Evolutionary conservation across 2,113 vertebrate species (phyloP).

Genomic region (Dinomys branickii): DNA sequence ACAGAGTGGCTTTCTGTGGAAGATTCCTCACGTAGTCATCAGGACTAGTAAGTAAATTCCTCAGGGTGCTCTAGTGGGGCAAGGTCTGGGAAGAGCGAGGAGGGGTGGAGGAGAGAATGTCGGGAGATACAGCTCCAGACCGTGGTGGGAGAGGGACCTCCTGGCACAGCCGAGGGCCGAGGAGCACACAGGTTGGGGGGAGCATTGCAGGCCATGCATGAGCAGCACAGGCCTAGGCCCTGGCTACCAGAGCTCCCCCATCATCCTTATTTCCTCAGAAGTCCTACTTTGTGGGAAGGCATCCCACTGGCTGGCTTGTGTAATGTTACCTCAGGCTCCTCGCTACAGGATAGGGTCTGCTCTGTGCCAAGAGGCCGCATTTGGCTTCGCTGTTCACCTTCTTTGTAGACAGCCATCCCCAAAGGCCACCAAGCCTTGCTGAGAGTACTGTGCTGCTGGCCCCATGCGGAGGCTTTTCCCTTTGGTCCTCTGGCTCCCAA

Average conservation of each 20-base stretch:
- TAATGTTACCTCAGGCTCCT: neutral
- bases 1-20: neutral
- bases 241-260: fast-evolving
- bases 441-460: neutral
- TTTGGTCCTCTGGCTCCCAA: conserved; percentile 4
- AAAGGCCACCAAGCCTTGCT: neutral
- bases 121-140: neutral
- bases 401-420: neutral
- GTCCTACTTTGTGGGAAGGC: neutral
- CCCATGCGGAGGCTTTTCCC: conserved; percentile 12
- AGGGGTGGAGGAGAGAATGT: too few relatives aligned
- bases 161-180: neutral
- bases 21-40: neutral
- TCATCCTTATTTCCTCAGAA: neutral
- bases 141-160: neutral
- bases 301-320: neutral
- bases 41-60: neutral
- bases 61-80: fast-evolving
- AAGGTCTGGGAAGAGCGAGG: neutral
- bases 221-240: fast-evolving
- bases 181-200: neutral
- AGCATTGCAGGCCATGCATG: neutral
- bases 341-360: neutral
- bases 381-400: neutral
- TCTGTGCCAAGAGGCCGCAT: neutral